Evolutionary conservation across 2,797 vertebrate species (phyloP), one percentile per base, ranked within the genome.

Genomic region (Darevskia nairensis): DNA sequence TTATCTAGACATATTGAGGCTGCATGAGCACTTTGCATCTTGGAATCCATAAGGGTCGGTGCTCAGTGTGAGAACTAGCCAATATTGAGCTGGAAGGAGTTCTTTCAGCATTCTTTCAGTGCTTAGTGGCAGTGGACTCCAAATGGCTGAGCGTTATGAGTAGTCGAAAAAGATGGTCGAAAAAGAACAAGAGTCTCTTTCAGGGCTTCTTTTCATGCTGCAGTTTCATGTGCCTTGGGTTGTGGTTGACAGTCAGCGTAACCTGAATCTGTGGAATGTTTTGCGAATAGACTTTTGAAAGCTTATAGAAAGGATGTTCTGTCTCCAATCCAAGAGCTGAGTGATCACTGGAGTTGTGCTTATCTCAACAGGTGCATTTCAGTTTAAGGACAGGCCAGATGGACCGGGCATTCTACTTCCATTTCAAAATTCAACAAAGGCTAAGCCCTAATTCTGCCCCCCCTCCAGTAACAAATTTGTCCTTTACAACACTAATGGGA

Each of bases 101-200:
- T 74, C 55, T 50, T 78, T 78, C 19, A 41, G 21, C 74, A 69
- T 77, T 83, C 44, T 79, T 75, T 72, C 8, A 15, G 76, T 66
- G 25, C 32, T 80, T 89, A 10, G 8, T 29, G 29, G 8, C 79
- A 66, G 3, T 76, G 59, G 61, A 44, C 19, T 85, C 83, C 69
- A 85, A 85, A 64, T 80, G 77, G 61, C 59, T 35, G 41, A 75
- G 82, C 10, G 11, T 74, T 64, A 25, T n/a, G 32, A 68, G 44
- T 19, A 75, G 44, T 68, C 44, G n/a, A 68, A 76, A 85, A 81
- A 50, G 44, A 8, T 68, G 81, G 41, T 32, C 6, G 27, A 81
- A 85, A 85, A 78, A 89, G 88, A 89, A 81, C 69, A 76, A 81
- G 71, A 55, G 69, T 80, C 44, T 89, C 83, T 89, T 85, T 85